Evolutionary conservation across 2,113 vertebrate species (phyloP).

Genomic region (Copsychus sechellarum): DNA sequence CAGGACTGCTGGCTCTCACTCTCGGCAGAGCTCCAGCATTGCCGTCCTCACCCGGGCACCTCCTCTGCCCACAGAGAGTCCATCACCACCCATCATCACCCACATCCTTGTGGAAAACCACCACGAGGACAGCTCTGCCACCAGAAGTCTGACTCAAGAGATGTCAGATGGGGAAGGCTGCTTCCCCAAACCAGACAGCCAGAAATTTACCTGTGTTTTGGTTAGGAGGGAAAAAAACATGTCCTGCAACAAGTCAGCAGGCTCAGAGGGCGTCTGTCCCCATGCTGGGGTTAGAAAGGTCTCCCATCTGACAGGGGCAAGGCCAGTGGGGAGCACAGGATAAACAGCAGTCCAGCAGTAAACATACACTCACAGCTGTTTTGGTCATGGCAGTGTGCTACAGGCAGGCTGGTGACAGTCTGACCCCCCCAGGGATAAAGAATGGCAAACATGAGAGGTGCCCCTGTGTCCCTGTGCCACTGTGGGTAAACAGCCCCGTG

Average conservation of each 20-base stretch:
- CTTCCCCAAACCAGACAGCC: neutral
- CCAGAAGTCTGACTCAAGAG: neutral
- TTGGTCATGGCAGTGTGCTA: fast-evolving
- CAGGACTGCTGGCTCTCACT: fast-evolving
- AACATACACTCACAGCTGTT: neutral
- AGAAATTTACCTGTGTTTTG: neutral
- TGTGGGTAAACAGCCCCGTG: neutral
- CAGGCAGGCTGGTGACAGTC: neutral
- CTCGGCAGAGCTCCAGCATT: neutral
- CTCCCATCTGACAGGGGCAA: neutral
- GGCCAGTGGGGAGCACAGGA: neutral
- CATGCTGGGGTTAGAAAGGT: neutral
- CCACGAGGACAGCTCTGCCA: fast-evolving
- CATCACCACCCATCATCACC: fast-evolving
- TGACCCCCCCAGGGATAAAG: neutral
- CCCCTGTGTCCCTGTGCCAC: neutral
- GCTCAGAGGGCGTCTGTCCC: neutral
- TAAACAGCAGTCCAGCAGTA: neutral
- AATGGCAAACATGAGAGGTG: neutral
- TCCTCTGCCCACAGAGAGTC: fast-evolving
- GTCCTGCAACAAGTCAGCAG: neutral
- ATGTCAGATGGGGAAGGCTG: neutral
- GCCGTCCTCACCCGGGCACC: neutral
- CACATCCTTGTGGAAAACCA: neutral
- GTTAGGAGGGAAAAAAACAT: neutral